These are phyloP conservation scores for Chionodraco myersi DNA, from an alignment of 2,113 vertebrate species.

Conservation along the genomic window DNA sequence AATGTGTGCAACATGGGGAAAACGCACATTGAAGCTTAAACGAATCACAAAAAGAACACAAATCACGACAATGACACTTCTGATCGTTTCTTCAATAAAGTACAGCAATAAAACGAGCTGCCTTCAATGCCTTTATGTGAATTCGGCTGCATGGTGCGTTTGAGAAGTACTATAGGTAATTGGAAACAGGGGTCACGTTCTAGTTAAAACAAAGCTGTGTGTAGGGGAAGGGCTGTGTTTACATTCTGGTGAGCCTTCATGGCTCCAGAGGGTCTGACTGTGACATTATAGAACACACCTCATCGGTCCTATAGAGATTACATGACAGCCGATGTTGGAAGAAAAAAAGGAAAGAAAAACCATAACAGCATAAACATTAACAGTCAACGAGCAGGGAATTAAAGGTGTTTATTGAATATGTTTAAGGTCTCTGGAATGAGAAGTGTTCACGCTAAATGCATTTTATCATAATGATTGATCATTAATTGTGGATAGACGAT, in stretches of 20 bases:
- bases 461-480: not conserved
- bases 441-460: not conserved
- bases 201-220: slow-evolving; percentile 74
- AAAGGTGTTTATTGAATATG: slow-evolving; percentile 3
- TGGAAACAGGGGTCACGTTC: slow-evolving; percentile 71
- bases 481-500: not conserved
- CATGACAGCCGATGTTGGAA: slow-evolving; percentile 37
- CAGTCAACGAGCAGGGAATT: slow-evolving; percentile 5
- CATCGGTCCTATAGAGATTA: slow-evolving; percentile 53
- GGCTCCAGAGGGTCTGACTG: slow-evolving; percentile 78
- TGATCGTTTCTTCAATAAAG: slow-evolving; percentile 58
- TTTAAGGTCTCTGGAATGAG: not conserved
- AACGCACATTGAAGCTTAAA: slow-evolving; percentile 31
- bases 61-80: slow-evolving; percentile 48
- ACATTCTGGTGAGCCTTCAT: slow-evolving; percentile 69
- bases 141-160: slow-evolving; percentile 48
- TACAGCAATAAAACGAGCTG: slow-evolving; percentile 40
- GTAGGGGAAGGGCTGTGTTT: slow-evolving; percentile 71
- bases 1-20: slow-evolving; percentile 4
- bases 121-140: slow-evolving; percentile 57
- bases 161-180: slow-evolving; percentile 65
- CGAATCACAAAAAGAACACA: slow-evolving; percentile 44
- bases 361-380: slow-evolving; percentile 4
- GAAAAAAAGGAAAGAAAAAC: not conserved
- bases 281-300: slow-evolving; percentile 71